phyloP scores from a whole-genome alignment of 2,888 invertebrate genomes.

The Artemia sp. region DNA sequence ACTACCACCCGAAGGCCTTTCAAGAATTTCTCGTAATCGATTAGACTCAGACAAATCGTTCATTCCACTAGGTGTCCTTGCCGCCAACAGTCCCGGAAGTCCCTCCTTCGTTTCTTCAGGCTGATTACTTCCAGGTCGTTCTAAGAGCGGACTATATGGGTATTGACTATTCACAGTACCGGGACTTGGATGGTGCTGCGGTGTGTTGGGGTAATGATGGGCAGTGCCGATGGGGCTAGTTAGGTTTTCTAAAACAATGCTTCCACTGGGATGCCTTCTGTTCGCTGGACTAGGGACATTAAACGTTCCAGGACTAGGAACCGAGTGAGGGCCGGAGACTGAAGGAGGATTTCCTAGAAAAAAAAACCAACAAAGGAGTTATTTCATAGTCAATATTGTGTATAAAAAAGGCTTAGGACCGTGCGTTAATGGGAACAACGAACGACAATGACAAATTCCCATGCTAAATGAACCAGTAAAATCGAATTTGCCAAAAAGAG shows the following conservation, averaged over 20 bases:
- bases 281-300: conserved; percentile 13
- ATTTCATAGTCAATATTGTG: too few relatives aligned
- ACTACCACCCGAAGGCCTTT: not conserved
- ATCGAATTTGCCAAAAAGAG: too few relatives aligned
- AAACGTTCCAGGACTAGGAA: conserved; percentile 14
- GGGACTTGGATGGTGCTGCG: conserved; percentile 32
- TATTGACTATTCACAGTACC: conserved; percentile 39
- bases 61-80: not conserved
- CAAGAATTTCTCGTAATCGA: conserved; percentile 5
- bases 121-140: conserved; percentile 32
- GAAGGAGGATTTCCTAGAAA: conserved; percentile 5
- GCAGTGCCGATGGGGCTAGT: conserved; percentile 32
- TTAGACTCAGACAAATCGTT: not conserved
- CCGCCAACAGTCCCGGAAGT: conserved; percentile 27
- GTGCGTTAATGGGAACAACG: too few relatives aligned
- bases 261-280: conserved; percentile 14
- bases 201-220: conserved; percentile 35
- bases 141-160: conserved; percentile 46
- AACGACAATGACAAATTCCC: too few relatives aligned
- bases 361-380: not conserved
- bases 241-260: conserved; percentile 29
- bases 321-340: conserved; percentile 6
- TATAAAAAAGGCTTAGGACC: too few relatives aligned
- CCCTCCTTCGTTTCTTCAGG: conserved; percentile 36
- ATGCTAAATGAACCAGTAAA: too few relatives aligned